These are phyloP conservation scores for Heterodera filipjevi DNA, from an alignment of 2,888 invertebrate genomes.

Conservation along the genomic window DNA sequence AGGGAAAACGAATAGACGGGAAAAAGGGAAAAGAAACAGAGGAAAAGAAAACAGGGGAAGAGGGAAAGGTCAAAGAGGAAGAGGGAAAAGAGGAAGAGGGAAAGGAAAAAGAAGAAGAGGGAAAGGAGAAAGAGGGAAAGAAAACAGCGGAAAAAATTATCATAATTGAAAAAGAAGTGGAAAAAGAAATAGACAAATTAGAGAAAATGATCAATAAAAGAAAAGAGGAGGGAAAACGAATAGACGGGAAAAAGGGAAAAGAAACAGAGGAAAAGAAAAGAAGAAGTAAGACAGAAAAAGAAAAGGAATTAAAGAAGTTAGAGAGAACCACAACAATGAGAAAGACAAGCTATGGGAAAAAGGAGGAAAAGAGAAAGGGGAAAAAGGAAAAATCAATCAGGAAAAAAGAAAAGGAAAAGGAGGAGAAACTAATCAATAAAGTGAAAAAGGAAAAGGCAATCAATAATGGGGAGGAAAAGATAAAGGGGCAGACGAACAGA, in stretches of 20 bases:
- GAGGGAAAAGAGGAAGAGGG: not conserved
- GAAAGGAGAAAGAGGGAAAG: not conserved
- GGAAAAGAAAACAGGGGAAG: not conserved
- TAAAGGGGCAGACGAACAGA: not conserved
- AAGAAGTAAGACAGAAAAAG: not conserved
- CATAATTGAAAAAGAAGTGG: not conserved
- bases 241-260: not conserved
- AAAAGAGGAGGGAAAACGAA: not conserved
- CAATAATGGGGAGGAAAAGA: not conserved
- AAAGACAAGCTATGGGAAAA: not conserved
- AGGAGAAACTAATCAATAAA: not conserved
- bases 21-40: not conserved
- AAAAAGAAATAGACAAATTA: not conserved
- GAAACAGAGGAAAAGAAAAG: not conserved
- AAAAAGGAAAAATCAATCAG: not conserved
- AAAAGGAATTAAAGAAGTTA: not conserved
- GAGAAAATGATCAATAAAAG: no score
- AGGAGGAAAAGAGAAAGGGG: not conserved
- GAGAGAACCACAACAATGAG: not conserved
- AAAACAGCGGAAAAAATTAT: no score
- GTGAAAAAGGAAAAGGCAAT: not conserved
- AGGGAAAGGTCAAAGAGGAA: not conserved
- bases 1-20: not conserved
- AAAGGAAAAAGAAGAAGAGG: not conserved
- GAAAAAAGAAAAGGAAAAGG: not conserved